Evolutionary conservation across 2,113 vertebrate species (phyloP), one percentile per base, ranked within the genome.

Genomic region (Irena cyanogastra): DNA sequence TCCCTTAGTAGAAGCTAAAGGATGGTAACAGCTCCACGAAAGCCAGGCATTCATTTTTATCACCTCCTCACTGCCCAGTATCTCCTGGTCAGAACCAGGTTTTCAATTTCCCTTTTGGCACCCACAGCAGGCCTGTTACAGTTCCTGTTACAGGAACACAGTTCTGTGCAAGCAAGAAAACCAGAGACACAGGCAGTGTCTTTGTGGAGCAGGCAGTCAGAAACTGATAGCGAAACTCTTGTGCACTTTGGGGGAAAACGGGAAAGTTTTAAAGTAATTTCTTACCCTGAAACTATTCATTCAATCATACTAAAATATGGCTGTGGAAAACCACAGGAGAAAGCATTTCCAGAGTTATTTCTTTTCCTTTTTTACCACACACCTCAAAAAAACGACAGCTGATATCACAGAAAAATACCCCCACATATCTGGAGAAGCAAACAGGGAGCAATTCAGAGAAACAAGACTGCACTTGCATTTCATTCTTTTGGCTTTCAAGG

Each of bases 41-140:
- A 94, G 30, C 10, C 26, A 83, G 28, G 39, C 54, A 65, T 47
- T 23, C 31, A 22, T 69, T 95, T 92, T 81, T 50, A 76, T 69
- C 65, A 61, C n/a, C 41, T 76, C 57, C 54, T 87, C 57, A 14
- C 61, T 79, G 66, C 53, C 61, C 53, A 60, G 2, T 18, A 68
- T 53, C 28, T 87, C 45, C 74, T 85, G 80, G 77, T 87, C 77
- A 84, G 65, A 76, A 88, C 79, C 6, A 91, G 57, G 14, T 83
- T 88, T 94, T 52, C 75, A 76, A n/a, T 81, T 86, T 75, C 64
- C 63, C n/a, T 94, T 91, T 89, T 79, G 87, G 83, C 57, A 93
- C 33, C 20, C 10, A 6, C 26, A 61, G n/a, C 47, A 88, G 68
- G 31, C 16, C 24, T 56, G 10, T n/a, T 49, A 80, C 12, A 82